Conservation (phyloP, 2,113 vertebrate genomes). For the Tringa solitaria region DNA sequence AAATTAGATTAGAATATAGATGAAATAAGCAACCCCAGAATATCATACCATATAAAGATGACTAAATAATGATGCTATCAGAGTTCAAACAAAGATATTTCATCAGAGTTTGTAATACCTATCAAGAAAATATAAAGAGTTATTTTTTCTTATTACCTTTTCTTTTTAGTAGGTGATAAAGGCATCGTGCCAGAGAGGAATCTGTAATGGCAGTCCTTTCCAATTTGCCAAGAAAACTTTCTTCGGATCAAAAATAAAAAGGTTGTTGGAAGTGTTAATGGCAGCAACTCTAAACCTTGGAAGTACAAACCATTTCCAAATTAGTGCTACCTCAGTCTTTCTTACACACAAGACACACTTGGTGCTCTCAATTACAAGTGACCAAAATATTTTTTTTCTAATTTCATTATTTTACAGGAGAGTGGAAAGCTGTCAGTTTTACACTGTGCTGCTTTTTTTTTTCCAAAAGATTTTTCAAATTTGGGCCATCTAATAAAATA, state of each 20-base stretch:
- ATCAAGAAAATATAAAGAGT: background rate
- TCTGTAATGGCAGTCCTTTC: background rate
- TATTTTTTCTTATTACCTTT: background rate
- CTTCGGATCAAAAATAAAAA: background rate
- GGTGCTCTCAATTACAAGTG: background rate
- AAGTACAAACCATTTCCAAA: background rate
- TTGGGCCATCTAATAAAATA: background rate
- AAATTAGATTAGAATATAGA: background rate
- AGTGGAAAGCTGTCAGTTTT: background rate
- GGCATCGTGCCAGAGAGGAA: background rate
- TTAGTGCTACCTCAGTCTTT: background rate
- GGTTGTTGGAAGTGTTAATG: background rate
- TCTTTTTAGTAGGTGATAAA: background rate
- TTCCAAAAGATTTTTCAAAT: background rate
- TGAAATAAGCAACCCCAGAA: background rate
- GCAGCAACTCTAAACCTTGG: background rate
- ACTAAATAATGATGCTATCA: background rate
- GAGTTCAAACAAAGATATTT: background rate
- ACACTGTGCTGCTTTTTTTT: background rate
- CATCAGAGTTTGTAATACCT: background rate
- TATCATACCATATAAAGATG: background rate
- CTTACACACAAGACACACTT: background rate
- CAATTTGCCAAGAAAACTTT: background rate
- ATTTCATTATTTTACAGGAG: background rate
- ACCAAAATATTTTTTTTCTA: background rate